A percentile compares a stretch with the other conserved stretches of the same genome.
phyloP scores from a whole-genome alignment of 2,113 vertebrate genomes.

The Lamprotornis superbus region DNA sequence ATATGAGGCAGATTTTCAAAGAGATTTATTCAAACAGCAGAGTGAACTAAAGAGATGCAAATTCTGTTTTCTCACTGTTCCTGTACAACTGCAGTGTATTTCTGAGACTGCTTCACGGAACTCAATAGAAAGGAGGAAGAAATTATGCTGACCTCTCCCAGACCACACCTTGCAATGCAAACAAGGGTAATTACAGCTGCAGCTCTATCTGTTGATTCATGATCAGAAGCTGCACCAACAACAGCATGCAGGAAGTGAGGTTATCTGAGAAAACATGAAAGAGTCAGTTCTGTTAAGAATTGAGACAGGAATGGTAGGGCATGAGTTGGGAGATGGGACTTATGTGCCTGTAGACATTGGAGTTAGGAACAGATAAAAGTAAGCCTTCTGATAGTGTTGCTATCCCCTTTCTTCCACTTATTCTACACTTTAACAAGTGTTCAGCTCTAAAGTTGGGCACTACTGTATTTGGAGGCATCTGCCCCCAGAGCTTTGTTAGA shows the following conservation, averaged over 20 bases:
- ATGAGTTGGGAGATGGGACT: neutral
- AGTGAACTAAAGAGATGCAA: neutral
- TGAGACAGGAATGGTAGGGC: neutral
- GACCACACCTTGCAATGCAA: conserved; percentile 10
- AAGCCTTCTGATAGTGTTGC: neutral
- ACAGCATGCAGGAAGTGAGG: neutral
- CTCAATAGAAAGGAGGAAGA: neutral
- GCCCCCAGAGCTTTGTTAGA: neutral
- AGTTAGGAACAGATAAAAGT: neutral
- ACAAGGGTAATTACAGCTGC: neutral
- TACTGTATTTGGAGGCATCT: neutral
- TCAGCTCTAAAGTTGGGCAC: neutral
- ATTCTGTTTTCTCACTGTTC: neutral
- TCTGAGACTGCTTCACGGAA: neutral
- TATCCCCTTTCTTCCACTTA: neutral
- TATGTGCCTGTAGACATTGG: neutral
- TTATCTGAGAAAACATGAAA: neutral
- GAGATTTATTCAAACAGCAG: neutral
- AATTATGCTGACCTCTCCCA: neutral
- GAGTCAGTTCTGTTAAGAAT: neutral
- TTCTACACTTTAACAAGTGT: neutral
- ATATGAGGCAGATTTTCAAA: neutral
- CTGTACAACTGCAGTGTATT: neutral
- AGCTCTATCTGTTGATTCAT: neutral
- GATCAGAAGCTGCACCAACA: neutral